Conservation (phyloP, 1,140 invertebrate species). For the Microplitis demolitor region DNA sequence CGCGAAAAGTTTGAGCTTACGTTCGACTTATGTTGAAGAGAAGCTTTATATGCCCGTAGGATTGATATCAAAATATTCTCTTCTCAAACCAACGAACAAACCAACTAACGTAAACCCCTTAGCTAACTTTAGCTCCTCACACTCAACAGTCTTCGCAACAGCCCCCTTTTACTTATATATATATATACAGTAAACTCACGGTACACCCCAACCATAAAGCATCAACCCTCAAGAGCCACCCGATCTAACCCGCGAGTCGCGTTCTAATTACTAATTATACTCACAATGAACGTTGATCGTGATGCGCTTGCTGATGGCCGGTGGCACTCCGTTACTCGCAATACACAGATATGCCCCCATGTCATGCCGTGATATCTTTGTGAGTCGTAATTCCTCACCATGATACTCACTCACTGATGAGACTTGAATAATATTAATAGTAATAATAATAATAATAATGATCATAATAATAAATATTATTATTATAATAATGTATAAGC, state of each 20-base stretch:
- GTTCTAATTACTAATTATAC: slow-evolving; percentile 57
- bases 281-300: slow-evolving; percentile 84
- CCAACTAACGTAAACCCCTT: too few species aligned
- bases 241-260: slow-evolving; percentile 13
- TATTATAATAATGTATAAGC: too few species aligned
- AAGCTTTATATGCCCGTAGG: too few species aligned
- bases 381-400: slow-evolving; percentile 72
- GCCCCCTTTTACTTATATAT: neutral
- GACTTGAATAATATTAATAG: slow-evolving; percentile 9
- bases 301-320: slow-evolving; percentile 82
- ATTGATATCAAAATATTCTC: too few species aligned
- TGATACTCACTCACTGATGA: slow-evolving; percentile 26
- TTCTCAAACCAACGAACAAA: too few species aligned
- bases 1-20: neutral
- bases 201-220: neutral
- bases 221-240: slow-evolving; percentile 6
- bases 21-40: neutral
- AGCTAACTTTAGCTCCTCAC: too few species aligned
- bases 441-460: neutral
- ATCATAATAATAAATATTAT: neutral
- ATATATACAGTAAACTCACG: neutral
- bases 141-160: neutral
- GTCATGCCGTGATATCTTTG: slow-evolving; percentile 81
- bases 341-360: slow-evolving; percentile 90
- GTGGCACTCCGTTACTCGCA: slow-evolving; percentile 80